Conservation (phyloP, 2,888 invertebrate genomes). For the Ophion ventricosus region DNA sequence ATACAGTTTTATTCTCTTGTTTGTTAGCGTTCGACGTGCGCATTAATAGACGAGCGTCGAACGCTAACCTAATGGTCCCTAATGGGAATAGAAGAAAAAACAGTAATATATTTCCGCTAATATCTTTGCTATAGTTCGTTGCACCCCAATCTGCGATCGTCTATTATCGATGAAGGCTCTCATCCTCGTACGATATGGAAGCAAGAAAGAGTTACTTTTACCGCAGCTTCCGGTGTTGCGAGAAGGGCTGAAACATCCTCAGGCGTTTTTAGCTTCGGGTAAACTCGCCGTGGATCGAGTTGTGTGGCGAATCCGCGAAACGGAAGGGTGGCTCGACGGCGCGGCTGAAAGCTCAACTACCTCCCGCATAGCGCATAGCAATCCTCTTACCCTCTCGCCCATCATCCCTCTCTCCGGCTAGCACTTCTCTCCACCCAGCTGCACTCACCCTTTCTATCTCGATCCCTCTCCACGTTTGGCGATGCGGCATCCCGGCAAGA, state of each 20-base stretch:
- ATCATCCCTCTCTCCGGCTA: constrained; percentile 4
- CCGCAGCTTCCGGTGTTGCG: constrained; percentile 33
- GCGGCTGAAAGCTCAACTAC: constrained; percentile 45
- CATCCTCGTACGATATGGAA: not conserved
- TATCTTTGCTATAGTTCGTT: not conserved
- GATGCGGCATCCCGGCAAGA: constrained; percentile 66
- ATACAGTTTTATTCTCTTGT: not conserved
- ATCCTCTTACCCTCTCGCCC: constrained; percentile 43
- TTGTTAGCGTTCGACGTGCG: not conserved
- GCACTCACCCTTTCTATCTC: constrained; percentile 13
- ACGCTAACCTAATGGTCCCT: too few relatives aligned
- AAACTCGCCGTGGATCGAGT: constrained; percentile 21
- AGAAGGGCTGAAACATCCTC: constrained; percentile 37
- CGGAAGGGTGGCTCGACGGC: constrained; percentile 57
- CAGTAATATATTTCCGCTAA: not conserved
- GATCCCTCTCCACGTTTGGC: constrained; percentile 46
- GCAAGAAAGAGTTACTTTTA: constrained; percentile 14
- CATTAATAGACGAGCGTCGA: too few relatives aligned
- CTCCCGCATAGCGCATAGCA: constrained; percentile 52
- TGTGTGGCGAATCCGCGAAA: constrained; percentile 54
- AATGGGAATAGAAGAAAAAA: not conserved
- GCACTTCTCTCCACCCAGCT: constrained; percentile 16
- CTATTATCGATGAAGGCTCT: constrained; percentile 18
- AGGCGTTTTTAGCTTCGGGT: constrained; percentile 12
- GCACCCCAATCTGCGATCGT: not conserved